These are phyloP conservation scores for Ursus arctos DNA, from an alignment of 2,113 vertebrate genomes.

Conservation along the genomic window DNA sequence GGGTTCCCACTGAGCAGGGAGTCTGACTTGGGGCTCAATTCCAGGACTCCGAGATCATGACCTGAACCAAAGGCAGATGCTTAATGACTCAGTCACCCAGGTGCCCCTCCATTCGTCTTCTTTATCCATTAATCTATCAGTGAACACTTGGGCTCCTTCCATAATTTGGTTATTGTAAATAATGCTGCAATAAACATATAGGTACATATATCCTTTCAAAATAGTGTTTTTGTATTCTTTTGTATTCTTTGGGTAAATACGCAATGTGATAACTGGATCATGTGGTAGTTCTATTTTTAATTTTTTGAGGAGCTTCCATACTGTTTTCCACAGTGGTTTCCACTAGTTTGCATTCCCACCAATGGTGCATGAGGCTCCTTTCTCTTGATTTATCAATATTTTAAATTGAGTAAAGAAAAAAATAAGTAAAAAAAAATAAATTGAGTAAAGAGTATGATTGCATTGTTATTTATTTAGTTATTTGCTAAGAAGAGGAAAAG, in stretches of 20 bases:
- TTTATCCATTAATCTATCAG: neutral
- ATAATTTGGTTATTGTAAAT: neutral
- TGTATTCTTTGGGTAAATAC: neutral
- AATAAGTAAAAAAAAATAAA: too few species aligned
- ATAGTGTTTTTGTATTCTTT: neutral
- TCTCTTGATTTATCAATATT: neutral
- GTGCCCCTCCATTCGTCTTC: neutral
- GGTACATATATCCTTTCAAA: neutral
- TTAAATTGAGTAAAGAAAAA: neutral
- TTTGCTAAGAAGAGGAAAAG: neutral
- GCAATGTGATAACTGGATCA: neutral
- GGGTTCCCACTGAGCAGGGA: too few species aligned
- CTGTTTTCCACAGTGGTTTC: too few species aligned
- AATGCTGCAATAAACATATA: neutral
- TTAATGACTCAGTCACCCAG: too few species aligned
- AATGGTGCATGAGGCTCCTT: neutral
- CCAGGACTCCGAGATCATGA: too few species aligned
- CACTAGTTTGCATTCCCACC: too few species aligned
- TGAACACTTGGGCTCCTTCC: neutral
- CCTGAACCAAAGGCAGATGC: too few species aligned
- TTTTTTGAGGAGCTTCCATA: too few species aligned
- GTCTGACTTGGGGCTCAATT: too few species aligned
- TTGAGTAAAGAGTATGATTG: neutral
- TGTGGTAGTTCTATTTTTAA: neutral
- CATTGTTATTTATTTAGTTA: slow-evolving; percentile 6